phyloP scores from a whole-genome alignment of 2,113 vertebrate genomes.

The Prinia subflava region DNA sequence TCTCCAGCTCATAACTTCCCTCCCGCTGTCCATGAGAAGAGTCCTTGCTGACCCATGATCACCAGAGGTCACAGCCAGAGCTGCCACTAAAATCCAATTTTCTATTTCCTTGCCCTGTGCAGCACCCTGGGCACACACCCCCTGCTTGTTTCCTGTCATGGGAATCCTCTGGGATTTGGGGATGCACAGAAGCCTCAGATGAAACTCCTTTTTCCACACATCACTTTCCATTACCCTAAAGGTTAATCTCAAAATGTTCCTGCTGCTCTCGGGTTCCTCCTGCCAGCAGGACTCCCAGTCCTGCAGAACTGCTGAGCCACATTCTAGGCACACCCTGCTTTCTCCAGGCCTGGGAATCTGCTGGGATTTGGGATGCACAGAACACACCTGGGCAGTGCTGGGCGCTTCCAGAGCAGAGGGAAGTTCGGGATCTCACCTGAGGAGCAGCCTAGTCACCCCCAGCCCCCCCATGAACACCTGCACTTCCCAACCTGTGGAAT shows the following conservation, averaged over 20 bases:
- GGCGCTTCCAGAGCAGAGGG: not conserved
- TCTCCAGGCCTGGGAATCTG: fast-evolving
- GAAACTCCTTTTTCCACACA: not conserved
- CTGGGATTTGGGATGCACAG: not conserved
- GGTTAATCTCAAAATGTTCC: not conserved
- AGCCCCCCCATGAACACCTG: not conserved
- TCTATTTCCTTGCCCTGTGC: not conserved
- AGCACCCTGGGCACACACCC: not conserved
- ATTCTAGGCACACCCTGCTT: not conserved
- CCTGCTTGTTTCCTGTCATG: not conserved
- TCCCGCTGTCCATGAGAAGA: fast-evolving
- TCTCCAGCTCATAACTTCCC: not conserved
- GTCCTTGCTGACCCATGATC: not conserved
- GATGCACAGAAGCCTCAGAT: not conserved
- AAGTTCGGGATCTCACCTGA: not conserved
- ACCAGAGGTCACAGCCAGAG: not conserved
- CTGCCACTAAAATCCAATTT: not conserved
- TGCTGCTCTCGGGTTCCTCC: not conserved
- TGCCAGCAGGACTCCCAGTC: not conserved
- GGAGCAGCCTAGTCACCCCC: not conserved
- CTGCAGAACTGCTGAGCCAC: not conserved
- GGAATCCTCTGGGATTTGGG: not conserved
- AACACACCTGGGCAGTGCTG: not conserved
- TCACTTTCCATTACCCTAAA: not conserved
- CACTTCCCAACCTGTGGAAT: fast-evolving